A percentile compares a stretch with the other conserved stretches of the same genome.
These are phyloP conservation scores for Cyprinodon variegatus DNA, from an alignment of 2,113 vertebrate genomes.

Conservation along the genomic window DNA sequence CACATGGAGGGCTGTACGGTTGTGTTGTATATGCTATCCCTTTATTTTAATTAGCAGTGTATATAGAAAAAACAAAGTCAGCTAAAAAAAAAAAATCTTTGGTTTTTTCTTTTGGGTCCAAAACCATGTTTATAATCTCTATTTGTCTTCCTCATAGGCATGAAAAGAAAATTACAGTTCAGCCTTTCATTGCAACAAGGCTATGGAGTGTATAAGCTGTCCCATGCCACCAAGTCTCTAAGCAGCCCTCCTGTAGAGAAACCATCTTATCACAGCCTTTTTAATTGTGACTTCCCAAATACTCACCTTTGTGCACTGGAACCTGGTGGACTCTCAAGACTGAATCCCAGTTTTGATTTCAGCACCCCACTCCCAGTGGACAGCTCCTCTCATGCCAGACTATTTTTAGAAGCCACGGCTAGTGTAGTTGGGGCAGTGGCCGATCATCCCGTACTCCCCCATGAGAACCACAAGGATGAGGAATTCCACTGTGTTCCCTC, in stretches of 20 bases:
- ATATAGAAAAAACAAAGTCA: too few species aligned
- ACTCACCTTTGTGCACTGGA: slow-evolving; percentile 61
- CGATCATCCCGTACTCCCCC: slow-evolving; percentile 48
- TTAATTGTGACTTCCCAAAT: slow-evolving; percentile 72
- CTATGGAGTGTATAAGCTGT: slow-evolving; percentile 88
- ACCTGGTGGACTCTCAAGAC: slow-evolving; percentile 43
- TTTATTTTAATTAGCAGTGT: too few species aligned
- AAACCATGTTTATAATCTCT: not conserved
- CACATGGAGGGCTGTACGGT: too few species aligned
- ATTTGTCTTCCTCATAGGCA: slow-evolving; percentile 74
- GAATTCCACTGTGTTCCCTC: slow-evolving; percentile 50
- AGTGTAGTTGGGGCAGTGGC: slow-evolving; percentile 42
- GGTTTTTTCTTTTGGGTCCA: not conserved
- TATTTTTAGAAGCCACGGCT: slow-evolving; percentile 61
- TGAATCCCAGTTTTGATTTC: slow-evolving; percentile 76
- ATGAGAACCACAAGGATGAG: slow-evolving; percentile 42
- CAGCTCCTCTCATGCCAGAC: slow-evolving; percentile 74
- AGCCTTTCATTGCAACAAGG: slow-evolving; percentile 92
- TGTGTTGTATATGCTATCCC: too few species aligned
- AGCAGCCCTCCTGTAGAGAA: slow-evolving; percentile 70
- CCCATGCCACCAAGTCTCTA: slow-evolving; percentile 75
- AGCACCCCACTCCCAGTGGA: slow-evolving; percentile 79
- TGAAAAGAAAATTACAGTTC: slow-evolving; percentile 89
- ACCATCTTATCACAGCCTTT: slow-evolving; percentile 77
- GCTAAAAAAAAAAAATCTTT: not conserved